Conservation (phyloP, 2,888 invertebrate species). For the Clusia tigrina region DNA sequence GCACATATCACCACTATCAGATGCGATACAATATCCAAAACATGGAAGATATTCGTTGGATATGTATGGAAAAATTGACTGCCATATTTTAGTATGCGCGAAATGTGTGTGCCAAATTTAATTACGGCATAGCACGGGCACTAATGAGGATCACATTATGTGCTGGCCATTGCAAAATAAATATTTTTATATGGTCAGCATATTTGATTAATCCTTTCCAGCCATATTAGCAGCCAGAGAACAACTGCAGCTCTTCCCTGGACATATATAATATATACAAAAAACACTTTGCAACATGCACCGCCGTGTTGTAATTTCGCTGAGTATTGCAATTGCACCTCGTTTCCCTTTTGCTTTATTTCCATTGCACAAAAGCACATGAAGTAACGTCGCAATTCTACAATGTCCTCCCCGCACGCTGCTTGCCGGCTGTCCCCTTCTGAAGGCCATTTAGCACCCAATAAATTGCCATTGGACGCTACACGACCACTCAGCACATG, state of each 20-base stretch:
- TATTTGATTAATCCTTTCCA: not conserved
- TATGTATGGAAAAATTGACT: no score
- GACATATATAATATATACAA: not conserved
- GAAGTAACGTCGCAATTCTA: not conserved
- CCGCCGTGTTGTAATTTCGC: not conserved
- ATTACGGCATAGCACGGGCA: no score
- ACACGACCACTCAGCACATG: not conserved
- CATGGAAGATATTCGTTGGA: no score
- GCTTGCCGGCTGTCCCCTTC: not conserved
- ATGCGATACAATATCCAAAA: no score
- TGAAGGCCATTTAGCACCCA: constrained; percentile 8
- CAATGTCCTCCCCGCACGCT: not conserved
- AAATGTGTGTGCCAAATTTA: no score
- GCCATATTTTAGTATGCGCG: no score
- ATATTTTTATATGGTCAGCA: constrained; percentile 4
- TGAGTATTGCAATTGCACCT: not conserved
- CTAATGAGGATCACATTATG: no score
- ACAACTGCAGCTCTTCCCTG: no score
- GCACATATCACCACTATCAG: no score
- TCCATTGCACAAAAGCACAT: no score
- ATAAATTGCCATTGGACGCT: constrained; percentile 6
- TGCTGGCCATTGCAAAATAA: not conserved
- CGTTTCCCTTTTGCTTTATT: not conserved
- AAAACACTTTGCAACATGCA: not conserved
- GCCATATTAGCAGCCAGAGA: no score